Conservation (phyloP, 2,797 vertebrate species). For the Lepus oiostolus region DNA sequence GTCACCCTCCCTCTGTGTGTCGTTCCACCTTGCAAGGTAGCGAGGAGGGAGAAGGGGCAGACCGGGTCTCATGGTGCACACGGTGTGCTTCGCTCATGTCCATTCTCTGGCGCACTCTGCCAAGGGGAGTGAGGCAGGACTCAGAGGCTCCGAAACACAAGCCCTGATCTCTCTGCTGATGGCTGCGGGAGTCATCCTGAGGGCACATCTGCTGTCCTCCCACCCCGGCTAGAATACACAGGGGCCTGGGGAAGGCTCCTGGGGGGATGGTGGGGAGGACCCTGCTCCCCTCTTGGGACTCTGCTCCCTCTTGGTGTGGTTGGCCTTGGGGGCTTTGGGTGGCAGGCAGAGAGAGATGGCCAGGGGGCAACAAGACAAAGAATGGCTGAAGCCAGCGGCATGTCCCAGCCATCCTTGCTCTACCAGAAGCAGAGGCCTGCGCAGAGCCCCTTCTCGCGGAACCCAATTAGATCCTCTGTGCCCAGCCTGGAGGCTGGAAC, state of each 20-base stretch:
- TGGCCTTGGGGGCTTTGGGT: not conserved
- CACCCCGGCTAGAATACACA: not conserved
- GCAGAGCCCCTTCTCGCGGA: not conserved
- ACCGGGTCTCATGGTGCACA: not conserved
- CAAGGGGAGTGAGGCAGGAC: not conserved
- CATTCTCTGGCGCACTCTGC: not conserved
- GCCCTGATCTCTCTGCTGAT: not conserved
- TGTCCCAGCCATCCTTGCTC: not conserved
- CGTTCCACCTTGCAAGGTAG: conserved; percentile 34
- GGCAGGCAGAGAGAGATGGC: not conserved
- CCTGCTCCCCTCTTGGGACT: not conserved
- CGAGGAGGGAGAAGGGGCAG: not conserved
- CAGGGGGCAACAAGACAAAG: not conserved
- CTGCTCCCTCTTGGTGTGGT: not conserved
- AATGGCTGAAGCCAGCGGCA: not conserved
- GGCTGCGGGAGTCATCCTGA: not conserved
- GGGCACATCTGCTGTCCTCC: not conserved
- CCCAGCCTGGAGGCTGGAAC: not conserved
- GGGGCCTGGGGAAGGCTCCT: not conserved
- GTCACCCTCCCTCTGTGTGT: not conserved
- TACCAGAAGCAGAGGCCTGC: not conserved
- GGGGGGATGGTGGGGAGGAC: not conserved
- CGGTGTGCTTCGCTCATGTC: not conserved
- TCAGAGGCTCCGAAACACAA: not conserved
- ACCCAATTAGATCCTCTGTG: not conserved